These are phyloP conservation scores for Hesperia comma DNA, from an alignment of 2,888 invertebrate species.

Conservation along the genomic window DNA sequence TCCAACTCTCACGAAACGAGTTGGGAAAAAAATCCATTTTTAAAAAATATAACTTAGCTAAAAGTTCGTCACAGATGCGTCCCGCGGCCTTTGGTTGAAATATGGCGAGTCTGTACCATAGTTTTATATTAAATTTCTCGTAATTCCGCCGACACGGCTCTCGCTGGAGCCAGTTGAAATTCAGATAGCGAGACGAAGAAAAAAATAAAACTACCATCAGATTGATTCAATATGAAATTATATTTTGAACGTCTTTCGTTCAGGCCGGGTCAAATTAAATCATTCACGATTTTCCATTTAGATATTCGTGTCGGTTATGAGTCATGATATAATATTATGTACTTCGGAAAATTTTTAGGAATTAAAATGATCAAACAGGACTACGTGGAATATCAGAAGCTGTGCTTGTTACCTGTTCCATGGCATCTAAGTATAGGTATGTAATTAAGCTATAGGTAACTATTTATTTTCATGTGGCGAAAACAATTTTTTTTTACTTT, in stretches of 20 bases:
- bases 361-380: no score
- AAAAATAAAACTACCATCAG: not conserved
- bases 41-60: constrained; percentile 31
- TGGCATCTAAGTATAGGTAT: no score
- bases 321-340: no score
- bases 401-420: no score
- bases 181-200: constrained; percentile 18
- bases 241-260: not conserved
- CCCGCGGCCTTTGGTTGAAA: constrained; percentile 27
- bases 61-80: constrained; percentile 37
- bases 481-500: no score
- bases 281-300: no score
- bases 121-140: constrained; percentile 52
- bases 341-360: no score
- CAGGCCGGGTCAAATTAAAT: no score
- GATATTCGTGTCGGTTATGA: no score
- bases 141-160: constrained; percentile 39
- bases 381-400: no score
- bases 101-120: constrained; percentile 41
- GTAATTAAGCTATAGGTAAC: no score
- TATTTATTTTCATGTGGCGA: no score
- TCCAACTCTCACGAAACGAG: constrained; percentile 27
- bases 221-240: constrained; percentile 18
- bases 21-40: constrained; percentile 26
- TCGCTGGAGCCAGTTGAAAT: constrained; percentile 17